phyloP scores from a whole-genome alignment of 2,888 invertebrate species.

The Sesia apiformis region DNA sequence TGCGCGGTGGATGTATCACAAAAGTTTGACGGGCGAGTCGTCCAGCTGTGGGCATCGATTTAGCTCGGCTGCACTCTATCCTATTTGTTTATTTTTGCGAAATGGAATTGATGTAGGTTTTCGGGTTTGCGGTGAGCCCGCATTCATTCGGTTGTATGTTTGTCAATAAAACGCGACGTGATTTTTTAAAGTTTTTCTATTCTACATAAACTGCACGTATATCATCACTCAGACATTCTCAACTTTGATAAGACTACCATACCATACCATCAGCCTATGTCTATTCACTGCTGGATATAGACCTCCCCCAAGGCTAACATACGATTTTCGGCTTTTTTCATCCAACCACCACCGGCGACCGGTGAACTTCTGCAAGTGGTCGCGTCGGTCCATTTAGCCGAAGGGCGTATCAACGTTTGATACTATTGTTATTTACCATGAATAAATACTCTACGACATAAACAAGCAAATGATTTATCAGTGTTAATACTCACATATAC shows the following conservation, averaged over 20 bases:
- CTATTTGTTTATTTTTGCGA: conserved; percentile 52
- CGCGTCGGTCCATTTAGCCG: too few relatives aligned
- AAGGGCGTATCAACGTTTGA: too few relatives aligned
- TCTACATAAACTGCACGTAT: not conserved
- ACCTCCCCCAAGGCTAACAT: too few relatives aligned
- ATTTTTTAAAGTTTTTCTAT: not conserved
- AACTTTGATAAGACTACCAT: too few relatives aligned
- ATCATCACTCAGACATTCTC: not conserved
- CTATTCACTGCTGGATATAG: too few relatives aligned
- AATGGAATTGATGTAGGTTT: conserved; percentile 50
- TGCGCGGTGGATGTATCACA: conserved; percentile 35
- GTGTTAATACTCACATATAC: not conserved
- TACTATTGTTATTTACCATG: too few relatives aligned
- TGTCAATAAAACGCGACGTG: conserved; percentile 25
- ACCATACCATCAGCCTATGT: too few relatives aligned
- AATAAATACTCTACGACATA: too few relatives aligned
- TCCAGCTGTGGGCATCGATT: conserved; percentile 54
- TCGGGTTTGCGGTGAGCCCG: conserved; percentile 62
- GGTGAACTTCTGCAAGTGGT: too few relatives aligned
- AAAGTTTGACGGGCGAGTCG: conserved; percentile 59
- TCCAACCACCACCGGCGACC: too few relatives aligned
- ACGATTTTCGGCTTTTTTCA: too few relatives aligned
- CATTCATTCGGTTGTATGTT: conserved; percentile 43
- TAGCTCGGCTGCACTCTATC: conserved; percentile 42
- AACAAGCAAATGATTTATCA: too few relatives aligned